Evolutionary conservation across 2,797 vertebrate genomes (phyloP).

Genomic region (Pseudochirops corinnae): DNA sequence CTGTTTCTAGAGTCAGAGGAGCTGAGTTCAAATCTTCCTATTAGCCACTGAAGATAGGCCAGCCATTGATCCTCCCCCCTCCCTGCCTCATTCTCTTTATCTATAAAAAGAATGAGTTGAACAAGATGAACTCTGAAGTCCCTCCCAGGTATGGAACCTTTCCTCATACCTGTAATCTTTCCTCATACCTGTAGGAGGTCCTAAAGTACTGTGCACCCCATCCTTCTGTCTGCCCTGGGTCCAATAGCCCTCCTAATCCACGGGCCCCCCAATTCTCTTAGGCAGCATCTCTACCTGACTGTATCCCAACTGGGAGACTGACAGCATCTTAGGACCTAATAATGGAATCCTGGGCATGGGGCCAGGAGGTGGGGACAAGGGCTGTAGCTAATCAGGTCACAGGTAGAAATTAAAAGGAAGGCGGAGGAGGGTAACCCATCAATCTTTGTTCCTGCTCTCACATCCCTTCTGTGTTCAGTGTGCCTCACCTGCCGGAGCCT

Average conservation of each 20-base stretch:
- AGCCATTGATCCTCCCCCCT: neutral
- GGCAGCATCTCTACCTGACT: neutral
- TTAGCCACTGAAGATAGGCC: neutral
- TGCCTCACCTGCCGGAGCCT: neutral
- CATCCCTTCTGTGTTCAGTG: neutral
- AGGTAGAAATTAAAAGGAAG: constrained; percentile 81
- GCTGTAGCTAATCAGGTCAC: constrained; percentile 74
- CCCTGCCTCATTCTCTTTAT: neutral
- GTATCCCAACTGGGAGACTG: constrained; percentile 24
- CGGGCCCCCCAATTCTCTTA: neutral
- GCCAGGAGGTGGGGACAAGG: constrained; percentile 80
- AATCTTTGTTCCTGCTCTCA: constrained; percentile 36
- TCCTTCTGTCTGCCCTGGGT: neutral
- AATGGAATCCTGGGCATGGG: constrained; percentile 56
- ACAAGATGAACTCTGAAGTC: neutral
- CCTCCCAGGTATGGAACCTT: neutral
- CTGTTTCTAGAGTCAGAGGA: neutral
- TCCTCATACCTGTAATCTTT: neutral
- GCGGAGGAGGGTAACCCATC: constrained; percentile 63
- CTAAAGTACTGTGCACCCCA: no score
- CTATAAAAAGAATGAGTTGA: rapidly evolving
- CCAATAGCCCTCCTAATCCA: no score
- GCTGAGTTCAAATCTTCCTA: neutral
- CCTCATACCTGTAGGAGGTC: neutral
- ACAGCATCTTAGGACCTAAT: neutral